These are phyloP conservation scores for Caradrina clavipalpis DNA, from an alignment of 2,888 invertebrate species.

Conservation along the genomic window DNA sequence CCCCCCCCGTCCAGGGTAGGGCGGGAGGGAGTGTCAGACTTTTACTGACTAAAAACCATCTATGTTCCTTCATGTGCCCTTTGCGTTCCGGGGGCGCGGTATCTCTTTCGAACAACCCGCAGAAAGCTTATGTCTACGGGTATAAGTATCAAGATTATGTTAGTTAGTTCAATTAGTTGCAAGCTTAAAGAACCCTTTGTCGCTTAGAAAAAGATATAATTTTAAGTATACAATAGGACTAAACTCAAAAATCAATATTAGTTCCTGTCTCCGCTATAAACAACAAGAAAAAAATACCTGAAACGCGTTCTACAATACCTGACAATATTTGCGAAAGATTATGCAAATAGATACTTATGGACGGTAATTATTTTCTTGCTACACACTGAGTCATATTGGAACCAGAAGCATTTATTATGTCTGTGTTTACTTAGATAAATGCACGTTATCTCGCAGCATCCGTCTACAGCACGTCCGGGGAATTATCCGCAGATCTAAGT, in stretches of 20 bases:
- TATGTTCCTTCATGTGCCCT: too few relatives aligned
- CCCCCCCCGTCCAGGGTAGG: too few relatives aligned
- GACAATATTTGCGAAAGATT: conserved; percentile 36
- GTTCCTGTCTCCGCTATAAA: background rate
- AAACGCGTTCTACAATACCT: conserved; percentile 10
- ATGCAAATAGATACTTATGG: conserved; percentile 59
- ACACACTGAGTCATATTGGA: conserved; percentile 51
- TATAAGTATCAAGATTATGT: background rate
- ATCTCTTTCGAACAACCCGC: too few relatives aligned
- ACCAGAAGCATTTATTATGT: conserved; percentile 64
- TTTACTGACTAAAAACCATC: too few relatives aligned
- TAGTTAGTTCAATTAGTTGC: background rate
- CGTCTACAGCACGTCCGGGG: conserved; percentile 75
- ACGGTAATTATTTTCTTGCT: conserved; percentile 58
- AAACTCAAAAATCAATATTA: conserved; percentile 19
- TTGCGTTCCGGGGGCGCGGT: too few relatives aligned
- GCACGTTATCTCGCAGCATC: conserved; percentile 68
- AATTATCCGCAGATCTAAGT: conserved; percentile 74
- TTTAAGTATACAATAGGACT: background rate
- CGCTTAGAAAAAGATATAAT: background rate
- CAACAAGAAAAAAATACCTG: background rate
- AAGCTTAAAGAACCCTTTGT: background rate
- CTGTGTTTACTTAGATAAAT: conserved; percentile 66
- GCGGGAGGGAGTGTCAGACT: too few relatives aligned
- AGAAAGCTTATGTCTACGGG: too few relatives aligned